Percentiles rank a stretch among this genome's conserved stretches.
phyloP scores from a whole-genome alignment of 1,140 invertebrate genomes.

The Neodiprion virginianus region DNA sequence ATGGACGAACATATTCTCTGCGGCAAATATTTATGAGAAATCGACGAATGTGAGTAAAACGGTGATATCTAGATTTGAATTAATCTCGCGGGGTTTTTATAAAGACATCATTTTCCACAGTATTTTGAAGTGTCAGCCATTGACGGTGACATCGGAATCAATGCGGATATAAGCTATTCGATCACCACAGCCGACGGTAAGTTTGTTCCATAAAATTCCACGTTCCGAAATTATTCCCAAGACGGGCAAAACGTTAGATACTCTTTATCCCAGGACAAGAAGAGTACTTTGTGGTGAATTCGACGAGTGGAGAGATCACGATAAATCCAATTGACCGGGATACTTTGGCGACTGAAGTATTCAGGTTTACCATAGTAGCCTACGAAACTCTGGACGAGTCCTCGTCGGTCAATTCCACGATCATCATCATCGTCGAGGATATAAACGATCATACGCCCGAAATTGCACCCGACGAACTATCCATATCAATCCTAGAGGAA shows the following conservation, averaged over 20 bases:
- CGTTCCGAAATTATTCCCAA: too few relatives aligned
- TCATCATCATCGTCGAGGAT: constrained; percentile 64
- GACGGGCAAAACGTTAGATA: constrained; percentile 36
- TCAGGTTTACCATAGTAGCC: constrained; percentile 59
- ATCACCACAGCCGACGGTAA: constrained; percentile 37
- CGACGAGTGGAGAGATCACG: constrained; percentile 51
- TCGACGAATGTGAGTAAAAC: constrained; percentile 36
- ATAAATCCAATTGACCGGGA: constrained; percentile 64
- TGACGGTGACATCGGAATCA: constrained; percentile 65
- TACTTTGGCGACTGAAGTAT: constrained; percentile 58
- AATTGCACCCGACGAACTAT: constrained; percentile 46
- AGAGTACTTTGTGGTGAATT: constrained; percentile 44
- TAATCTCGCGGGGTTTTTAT: background rate
- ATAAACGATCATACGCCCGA: constrained; percentile 64
- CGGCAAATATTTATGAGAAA: constrained; percentile 63
- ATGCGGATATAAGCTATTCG: constrained; percentile 60
- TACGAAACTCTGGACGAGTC: constrained; percentile 59
- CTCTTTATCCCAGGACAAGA: constrained; percentile 42
- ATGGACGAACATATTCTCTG: constrained; percentile 61
- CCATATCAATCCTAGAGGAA: constrained; percentile 55
- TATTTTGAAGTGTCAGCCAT: constrained; percentile 58
- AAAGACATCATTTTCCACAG: constrained; percentile 22
- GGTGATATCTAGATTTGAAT: constrained; percentile 28
- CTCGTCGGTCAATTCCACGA: constrained; percentile 46
- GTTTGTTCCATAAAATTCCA: constrained; percentile 13